Conservation (phyloP, 2,888 invertebrate species). For the Hyposoter dolosus region DNA sequence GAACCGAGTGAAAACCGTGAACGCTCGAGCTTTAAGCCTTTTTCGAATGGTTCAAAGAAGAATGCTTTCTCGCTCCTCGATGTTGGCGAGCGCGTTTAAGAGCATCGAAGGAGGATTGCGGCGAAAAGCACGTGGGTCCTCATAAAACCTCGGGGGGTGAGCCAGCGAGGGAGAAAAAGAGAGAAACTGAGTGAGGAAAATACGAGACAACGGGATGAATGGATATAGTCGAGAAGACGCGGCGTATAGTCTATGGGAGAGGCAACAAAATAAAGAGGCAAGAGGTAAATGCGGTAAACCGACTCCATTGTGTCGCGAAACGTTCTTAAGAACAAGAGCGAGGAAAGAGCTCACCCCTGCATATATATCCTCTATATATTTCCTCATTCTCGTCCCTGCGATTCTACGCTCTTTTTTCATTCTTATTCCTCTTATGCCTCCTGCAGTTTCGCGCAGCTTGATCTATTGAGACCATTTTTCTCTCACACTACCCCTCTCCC, state of each 20-base stretch:
- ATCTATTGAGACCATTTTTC: conserved; percentile 19
- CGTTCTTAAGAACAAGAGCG: conserved; percentile 57
- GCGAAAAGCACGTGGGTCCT: neutral
- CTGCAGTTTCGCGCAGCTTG: neutral
- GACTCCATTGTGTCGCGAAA: conserved; percentile 67
- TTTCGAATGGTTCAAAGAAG: conserved; percentile 41
- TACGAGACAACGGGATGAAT: conserved; percentile 30
- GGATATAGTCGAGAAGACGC: neutral
- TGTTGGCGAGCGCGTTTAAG: conserved; percentile 27
- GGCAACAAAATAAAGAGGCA: conserved; percentile 65
- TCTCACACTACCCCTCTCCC: neutral
- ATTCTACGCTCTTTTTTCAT: conserved; percentile 33
- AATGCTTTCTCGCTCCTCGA: conserved; percentile 28
- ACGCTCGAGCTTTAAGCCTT: conserved; percentile 21
- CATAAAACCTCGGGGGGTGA: neutral
- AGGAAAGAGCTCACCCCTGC: conserved; percentile 49
- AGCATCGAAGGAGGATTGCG: conserved; percentile 33
- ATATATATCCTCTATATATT: conserved; percentile 41
- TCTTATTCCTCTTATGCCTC: conserved; percentile 23
- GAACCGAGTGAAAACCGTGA: neutral
- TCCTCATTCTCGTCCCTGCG: conserved; percentile 30
- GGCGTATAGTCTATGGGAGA: conserved; percentile 28
- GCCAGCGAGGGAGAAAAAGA: conserved; percentile 13
- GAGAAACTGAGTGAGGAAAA: conserved; percentile 22
- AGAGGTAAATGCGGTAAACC: conserved; percentile 71